These are phyloP conservation scores for Neosilurus hyrtlii DNA, from an alignment of 2,797 vertebrate species.

Conservation along the genomic window DNA sequence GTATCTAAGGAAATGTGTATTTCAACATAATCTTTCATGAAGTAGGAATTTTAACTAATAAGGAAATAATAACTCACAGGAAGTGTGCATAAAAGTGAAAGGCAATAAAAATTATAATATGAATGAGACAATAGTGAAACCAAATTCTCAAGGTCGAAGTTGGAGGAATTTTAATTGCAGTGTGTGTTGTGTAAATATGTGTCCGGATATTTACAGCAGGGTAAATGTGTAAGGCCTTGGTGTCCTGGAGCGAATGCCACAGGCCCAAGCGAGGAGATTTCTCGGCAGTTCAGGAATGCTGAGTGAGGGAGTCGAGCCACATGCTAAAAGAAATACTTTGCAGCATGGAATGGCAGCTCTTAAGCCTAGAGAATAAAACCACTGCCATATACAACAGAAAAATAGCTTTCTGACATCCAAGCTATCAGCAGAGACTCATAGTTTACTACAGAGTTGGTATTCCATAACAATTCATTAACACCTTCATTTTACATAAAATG, in stretches of 20 bases:
- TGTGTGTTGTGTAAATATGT: conserved; percentile 38
- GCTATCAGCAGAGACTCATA: conserved; percentile 47
- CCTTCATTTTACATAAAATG: not conserved
- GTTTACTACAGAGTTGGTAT: conserved; percentile 16
- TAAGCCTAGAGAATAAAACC: conserved; percentile 71
- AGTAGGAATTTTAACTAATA: too few species aligned
- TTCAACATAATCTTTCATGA: too few species aligned
- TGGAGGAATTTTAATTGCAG: conserved; percentile 40
- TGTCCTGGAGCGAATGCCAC: conserved; percentile 69
- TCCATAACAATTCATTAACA: not conserved
- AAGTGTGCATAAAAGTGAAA: not conserved
- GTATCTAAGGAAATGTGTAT: too few species aligned
- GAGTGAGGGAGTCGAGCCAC: conserved; percentile 72
- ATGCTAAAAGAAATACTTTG: conserved; percentile 77
- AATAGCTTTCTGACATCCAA: conserved; percentile 52
- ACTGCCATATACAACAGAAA: conserved; percentile 61
- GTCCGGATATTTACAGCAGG: conserved; percentile 28
- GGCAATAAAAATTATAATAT: not conserved
- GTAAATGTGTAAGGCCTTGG: conserved; percentile 46
- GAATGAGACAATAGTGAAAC: not conserved
- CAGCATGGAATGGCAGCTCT: conserved; percentile 69
- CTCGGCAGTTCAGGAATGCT: conserved; percentile 78
- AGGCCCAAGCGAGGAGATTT: conserved; percentile 75
- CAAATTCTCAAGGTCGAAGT: conserved; percentile 23
- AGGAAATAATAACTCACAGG: not conserved